Conservation (phyloP, 2,113 vertebrate species). For the Anseranas semipalmata region DNA sequence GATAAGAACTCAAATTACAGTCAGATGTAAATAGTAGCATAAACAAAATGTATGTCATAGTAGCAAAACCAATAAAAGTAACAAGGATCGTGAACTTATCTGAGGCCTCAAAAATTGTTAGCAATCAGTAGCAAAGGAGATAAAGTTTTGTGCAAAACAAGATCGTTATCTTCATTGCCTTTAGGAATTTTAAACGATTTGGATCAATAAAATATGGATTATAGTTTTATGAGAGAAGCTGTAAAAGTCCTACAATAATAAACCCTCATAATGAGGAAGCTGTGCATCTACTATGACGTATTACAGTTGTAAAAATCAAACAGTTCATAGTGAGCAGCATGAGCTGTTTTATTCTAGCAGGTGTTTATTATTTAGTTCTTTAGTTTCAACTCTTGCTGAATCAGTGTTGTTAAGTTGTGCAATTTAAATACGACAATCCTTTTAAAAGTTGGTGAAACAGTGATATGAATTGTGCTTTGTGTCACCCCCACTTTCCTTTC, state of each 20-base stretch:
- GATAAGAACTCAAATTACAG: conserved; percentile 17
- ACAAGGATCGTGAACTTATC: background rate
- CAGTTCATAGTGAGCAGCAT: background rate
- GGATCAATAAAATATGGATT: background rate
- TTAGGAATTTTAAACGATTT: background rate
- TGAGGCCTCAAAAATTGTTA: background rate
- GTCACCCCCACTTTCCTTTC: background rate
- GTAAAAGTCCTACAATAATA: background rate
- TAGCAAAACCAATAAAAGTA: background rate
- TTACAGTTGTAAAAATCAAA: background rate
- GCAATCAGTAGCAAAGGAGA: background rate
- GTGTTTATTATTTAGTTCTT: background rate
- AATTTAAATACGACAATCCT: background rate
- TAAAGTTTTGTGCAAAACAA: background rate
- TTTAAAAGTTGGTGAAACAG: background rate
- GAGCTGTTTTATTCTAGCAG: background rate
- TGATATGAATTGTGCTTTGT: background rate
- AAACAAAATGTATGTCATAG: background rate
- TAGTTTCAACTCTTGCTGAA: background rate
- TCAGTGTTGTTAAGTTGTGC: fast-evolving
- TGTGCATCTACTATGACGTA: background rate
- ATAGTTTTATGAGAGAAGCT: background rate
- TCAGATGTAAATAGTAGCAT: background rate
- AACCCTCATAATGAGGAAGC: background rate
- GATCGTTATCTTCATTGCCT: background rate